Conservation (phyloP, 2,888 invertebrate species). For the Poecilobothrus nobilitatus region DNA sequence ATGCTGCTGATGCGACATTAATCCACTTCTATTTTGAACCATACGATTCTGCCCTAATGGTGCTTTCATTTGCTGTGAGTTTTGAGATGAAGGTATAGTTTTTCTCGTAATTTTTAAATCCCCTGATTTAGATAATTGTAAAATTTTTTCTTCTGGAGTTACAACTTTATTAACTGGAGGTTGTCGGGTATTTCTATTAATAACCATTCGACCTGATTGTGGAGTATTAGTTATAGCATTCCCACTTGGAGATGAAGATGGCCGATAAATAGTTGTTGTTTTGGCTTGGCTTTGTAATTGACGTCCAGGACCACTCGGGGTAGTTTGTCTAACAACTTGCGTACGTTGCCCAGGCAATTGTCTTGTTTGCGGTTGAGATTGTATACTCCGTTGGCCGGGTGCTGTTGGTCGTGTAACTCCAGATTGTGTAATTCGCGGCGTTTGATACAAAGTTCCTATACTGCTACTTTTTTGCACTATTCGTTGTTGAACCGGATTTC, state of each 20-base stretch:
- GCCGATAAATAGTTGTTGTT: slow-evolving; percentile 21
- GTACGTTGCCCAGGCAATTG: neutral
- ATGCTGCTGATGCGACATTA: neutral
- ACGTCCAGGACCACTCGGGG: slow-evolving; percentile 15
- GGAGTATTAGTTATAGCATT: slow-evolving; percentile 28
- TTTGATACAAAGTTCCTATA: slow-evolving; percentile 13
- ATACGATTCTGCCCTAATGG: slow-evolving; percentile 48
- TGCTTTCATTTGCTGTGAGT: slow-evolving; percentile 42
- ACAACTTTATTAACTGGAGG: slow-evolving; percentile 28
- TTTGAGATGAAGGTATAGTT: slow-evolving; percentile 39
- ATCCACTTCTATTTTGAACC: neutral
- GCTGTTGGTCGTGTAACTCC: slow-evolving; percentile 22
- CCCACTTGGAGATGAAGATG: slow-evolving; percentile 18
- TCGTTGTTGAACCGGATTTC: neutral
- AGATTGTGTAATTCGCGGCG: slow-evolving; percentile 20
- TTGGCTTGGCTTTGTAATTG: slow-evolving; percentile 27
- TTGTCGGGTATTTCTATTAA: slow-evolving; percentile 28
- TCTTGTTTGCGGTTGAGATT: slow-evolving; percentile 7
- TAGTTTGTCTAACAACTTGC: slow-evolving; percentile 19
- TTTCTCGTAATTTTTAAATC: slow-evolving; percentile 46
- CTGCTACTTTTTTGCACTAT: neutral
- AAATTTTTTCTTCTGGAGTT: slow-evolving; percentile 42
- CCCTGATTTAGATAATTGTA: slow-evolving; percentile 47
- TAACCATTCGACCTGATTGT: slow-evolving; percentile 34
- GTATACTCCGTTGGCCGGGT: slow-evolving; percentile 14